Evolutionary conservation across 2,113 vertebrate genomes (phyloP).

Genomic region (Pardalotus punctatus): DNA sequence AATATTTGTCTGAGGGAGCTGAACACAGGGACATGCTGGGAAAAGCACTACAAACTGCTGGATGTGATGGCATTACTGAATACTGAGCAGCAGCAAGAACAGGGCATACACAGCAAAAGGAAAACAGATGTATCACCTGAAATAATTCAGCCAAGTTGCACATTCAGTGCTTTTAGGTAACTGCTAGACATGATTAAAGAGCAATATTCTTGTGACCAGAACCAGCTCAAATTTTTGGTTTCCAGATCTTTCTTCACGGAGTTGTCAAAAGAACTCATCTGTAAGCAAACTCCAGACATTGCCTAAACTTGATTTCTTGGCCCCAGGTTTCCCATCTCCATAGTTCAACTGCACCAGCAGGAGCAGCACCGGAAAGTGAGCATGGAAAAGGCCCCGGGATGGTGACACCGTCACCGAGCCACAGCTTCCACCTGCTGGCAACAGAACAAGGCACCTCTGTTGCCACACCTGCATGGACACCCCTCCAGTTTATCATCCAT

Average conservation of each 20-base stretch:
- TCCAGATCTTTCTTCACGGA: background rate
- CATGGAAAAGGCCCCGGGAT: background rate
- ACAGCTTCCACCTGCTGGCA: accelerated
- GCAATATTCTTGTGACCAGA: background rate
- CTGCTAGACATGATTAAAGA: background rate
- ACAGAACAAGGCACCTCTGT: background rate
- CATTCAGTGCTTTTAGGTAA: background rate
- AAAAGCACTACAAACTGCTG: background rate
- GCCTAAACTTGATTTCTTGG: background rate
- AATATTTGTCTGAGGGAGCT: background rate
- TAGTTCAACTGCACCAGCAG: background rate
- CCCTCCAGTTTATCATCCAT: background rate
- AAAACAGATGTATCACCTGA: background rate
- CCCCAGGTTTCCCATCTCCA: background rate
- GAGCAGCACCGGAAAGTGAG: background rate
- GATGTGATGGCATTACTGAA: background rate
- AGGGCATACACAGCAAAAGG: background rate
- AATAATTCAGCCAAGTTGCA: background rate
- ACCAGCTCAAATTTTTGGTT: background rate
- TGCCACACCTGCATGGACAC: accelerated
- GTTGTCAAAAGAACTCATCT: background rate
- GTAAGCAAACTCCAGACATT: background rate
- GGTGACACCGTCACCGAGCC: background rate
- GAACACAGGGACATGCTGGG: background rate
- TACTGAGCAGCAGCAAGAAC: background rate